These are phyloP conservation scores for Forpus xanthops DNA, from an alignment of 2,797 vertebrate genomes.

Conservation along the genomic window DNA sequence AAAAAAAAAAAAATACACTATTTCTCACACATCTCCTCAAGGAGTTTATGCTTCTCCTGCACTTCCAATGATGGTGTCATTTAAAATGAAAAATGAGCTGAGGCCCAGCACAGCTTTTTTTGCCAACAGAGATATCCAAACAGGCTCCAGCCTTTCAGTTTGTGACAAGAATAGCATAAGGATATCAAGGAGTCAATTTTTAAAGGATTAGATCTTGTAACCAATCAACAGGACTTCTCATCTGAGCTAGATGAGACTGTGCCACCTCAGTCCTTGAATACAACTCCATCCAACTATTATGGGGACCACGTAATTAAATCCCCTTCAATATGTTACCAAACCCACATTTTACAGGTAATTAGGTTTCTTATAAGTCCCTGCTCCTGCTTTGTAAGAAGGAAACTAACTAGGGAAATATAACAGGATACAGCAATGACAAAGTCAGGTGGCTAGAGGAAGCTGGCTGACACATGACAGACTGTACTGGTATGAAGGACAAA, in stretches of 20 bases:
- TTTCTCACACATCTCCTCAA: slow-evolving; percentile 40
- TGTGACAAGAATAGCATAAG: neutral
- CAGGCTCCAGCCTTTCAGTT: neutral
- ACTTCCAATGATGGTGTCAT: neutral
- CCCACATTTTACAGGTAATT: neutral
- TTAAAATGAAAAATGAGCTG: slow-evolving; percentile 29
- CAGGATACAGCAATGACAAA: neutral
- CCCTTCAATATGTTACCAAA: neutral
- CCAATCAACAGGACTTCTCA: neutral
- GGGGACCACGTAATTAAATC: neutral
- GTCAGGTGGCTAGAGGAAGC: neutral
- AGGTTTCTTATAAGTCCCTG: neutral
- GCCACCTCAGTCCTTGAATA: neutral
- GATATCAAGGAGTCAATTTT: neutral
- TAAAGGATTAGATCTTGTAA: neutral
- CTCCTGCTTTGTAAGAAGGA: neutral
- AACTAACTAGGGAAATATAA: neutral
- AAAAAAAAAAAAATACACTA: slow-evolving; percentile 42
- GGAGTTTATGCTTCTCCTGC: neutral
- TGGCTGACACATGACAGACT: neutral
- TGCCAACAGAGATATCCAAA: neutral
- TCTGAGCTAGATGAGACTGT: neutral
- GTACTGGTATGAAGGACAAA: neutral
- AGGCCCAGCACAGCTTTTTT: neutral
- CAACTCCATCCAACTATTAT: neutral